These are phyloP conservation scores for Polypedilum vanderplanki DNA, from an alignment of 1,140 invertebrate species.

Conservation along the genomic window DNA sequence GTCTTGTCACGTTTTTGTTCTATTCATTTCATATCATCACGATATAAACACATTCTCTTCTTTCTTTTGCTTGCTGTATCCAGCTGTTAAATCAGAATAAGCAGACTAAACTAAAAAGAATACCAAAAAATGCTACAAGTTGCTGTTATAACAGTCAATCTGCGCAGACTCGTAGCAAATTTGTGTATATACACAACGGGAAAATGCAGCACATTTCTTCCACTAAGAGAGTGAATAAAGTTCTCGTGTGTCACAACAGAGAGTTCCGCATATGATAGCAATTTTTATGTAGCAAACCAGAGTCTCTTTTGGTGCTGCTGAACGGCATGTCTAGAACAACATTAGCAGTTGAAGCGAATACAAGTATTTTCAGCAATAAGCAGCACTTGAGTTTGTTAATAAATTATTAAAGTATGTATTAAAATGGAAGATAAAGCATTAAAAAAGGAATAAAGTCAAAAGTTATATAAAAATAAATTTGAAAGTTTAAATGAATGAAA, in stretches of 20 bases:
- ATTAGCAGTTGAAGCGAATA: neutral
- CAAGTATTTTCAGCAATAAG: neutral
- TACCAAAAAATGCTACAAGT: neutral
- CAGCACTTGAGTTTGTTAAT: neutral
- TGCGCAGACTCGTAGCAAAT: neutral
- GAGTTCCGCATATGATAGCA: neutral
- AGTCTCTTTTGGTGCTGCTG: neutral
- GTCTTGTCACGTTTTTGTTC: no score
- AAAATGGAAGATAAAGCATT: no score
- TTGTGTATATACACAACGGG: neutral
- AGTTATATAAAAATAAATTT: no score
- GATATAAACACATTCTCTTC: no score
- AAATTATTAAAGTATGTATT: no score
- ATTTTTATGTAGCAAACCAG: neutral
- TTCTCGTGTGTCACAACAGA: neutral
- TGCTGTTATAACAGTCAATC: neutral
- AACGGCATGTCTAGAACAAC: neutral
- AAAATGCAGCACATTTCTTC: neutral
- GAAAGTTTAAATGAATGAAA: no score
- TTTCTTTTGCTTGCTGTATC: neutral
- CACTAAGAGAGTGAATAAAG: neutral
- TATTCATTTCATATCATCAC: no score
- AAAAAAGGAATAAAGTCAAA: no score
- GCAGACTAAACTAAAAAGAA: neutral
- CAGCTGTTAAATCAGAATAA: slow-evolving; percentile 4